Base-by-base conservation (phyloP, 2,797 vertebrate genomes). In the Cirrhinus mrigala region DNA sequence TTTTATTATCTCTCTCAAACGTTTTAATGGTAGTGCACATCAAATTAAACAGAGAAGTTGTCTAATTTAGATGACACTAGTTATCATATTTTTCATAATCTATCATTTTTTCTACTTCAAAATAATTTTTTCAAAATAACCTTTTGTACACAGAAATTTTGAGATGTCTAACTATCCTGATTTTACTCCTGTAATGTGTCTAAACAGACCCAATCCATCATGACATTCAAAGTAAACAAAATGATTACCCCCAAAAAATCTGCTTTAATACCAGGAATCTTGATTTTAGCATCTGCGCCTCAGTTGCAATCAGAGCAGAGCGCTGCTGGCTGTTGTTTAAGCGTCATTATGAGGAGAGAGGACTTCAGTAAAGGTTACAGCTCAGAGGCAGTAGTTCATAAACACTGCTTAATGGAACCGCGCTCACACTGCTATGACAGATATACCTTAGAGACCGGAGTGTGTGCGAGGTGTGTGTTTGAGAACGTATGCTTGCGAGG, bases 291-390 rank as follows among this genome's bases (percentile, higher is more conserved):
- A 50, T 75, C 70, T 50, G 44, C 22, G 40, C 56, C 18, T 83
- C 37, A 71, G 33, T 33, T 84, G 83, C 27, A 37, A 46, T 71
- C 52, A 46, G 27, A 29, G 69, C 27, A 74, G 74, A 40, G 29
- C 1, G 29, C 56, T 74, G 40, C 58, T 62, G 84, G 84, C 84
- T 80, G 84, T 80, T 52, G 58, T 85, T 80, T 64, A 80, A 50
- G 84, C 69, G 18, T 80, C 84, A 71, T 85, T 74, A 73, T 85
- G 56, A 74, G 68, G 46, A 54, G 78, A 60, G 52, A 71, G 75
- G 75, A 79, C 83, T 62, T 78, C 62, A 70, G 76, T 71, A 80
- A 85, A 85, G 84, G 84, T 85, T 80, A 79, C 78, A 80, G 77
- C 77, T 85, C 68, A 71, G 40, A 84, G 76, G 50, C 75, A 79